Evolutionary conservation across 1,140 invertebrate species (phyloP), one percentile per base, ranked within the genome.

Genomic region (Ectropis grisescens): DNA sequence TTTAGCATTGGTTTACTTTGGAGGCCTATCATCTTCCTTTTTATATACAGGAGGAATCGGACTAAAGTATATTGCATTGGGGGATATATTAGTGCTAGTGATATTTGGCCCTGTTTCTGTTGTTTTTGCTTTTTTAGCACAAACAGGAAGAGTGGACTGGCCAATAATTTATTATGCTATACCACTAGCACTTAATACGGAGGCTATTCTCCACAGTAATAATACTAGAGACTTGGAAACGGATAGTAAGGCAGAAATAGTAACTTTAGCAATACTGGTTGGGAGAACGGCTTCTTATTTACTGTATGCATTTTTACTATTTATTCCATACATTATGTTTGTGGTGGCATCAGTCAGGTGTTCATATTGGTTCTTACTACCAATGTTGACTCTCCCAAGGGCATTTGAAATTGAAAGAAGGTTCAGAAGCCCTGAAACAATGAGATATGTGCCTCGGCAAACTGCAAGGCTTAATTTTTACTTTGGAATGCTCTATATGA

Each of bases 31-130:
- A n/a, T 94, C 93, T n/a, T 95, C 93, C 35, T 96, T 96, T 82
- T 79, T 98, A 2, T 93, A 95, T 47, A 97, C 95, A 1, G 95
- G 95, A 27, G 95, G 95, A n/a, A 93, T 94, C 56, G 95, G 95
- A 29, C 86, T 97, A 19, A 97, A 97, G 70, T 97, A 97, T 55
- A 95, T 97, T 55, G 95, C 93, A 2, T 78, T 97, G 12, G 95
- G 95, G 24, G 95, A 97, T 82, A 88, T 97, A 14, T 75, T 98
- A 31, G 92, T 97, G 51, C 86, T 98, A 57, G 88, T 97, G 24
- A 92, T 96, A 56, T 98, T 98, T 80, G 96, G 96, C 2, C 96
- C 96, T 2, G 89, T 98, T 13, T 94, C 93, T 9, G 95, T 97
- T n/a, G 83, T 98, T 2, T 98, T 97, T 82, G 91, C 95, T 0